A percentile compares a stretch with the other conserved stretches of the same genome.
Conservation (phyloP, 1,140 invertebrate species). For the Philopotamus ludificatus region DNA sequence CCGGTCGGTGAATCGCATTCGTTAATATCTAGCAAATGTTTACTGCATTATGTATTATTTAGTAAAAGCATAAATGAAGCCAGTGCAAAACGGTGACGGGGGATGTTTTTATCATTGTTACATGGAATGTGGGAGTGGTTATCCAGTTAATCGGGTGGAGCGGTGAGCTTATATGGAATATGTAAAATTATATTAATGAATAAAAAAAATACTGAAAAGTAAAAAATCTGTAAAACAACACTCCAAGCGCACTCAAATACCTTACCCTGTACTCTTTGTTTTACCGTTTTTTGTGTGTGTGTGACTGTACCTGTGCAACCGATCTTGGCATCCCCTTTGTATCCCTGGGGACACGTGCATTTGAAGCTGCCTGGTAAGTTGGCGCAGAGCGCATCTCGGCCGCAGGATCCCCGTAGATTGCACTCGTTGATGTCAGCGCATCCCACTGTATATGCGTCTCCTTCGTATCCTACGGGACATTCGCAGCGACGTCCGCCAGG, state of each 20-base stretch:
- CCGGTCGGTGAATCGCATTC: slow-evolving; percentile 43
- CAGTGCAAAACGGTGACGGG: slow-evolving; percentile 28
- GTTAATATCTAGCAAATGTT: slow-evolving; percentile 43
- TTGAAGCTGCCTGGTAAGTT: slow-evolving; percentile 72
- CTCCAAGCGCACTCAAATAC: neutral
- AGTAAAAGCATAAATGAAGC: slow-evolving; percentile 34
- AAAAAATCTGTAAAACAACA: slow-evolving; percentile 7
- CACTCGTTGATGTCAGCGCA: slow-evolving; percentile 50
- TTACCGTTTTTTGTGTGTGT: slow-evolving; percentile 30
- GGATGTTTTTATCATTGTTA: too few relatives aligned
- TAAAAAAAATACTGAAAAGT: neutral
- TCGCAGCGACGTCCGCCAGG: slow-evolving; percentile 77
- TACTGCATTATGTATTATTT: slow-evolving; percentile 41
- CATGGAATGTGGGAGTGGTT: neutral
- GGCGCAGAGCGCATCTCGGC: slow-evolving; percentile 68
- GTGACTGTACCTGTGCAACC: slow-evolving; percentile 65
- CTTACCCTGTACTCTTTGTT: slow-evolving; percentile 15
- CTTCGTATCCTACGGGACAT: slow-evolving; percentile 77
- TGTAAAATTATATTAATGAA: too few relatives aligned
- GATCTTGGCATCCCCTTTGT: slow-evolving; percentile 69
- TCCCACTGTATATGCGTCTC: slow-evolving; percentile 66
- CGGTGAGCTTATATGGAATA: neutral
- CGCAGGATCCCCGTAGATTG: slow-evolving; percentile 58
- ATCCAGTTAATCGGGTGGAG: neutral
- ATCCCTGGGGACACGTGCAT: slow-evolving; percentile 76